Evolutionary conservation across 2,797 vertebrate species (phyloP).

Genomic region (Cetoscarus ocellatus): DNA sequence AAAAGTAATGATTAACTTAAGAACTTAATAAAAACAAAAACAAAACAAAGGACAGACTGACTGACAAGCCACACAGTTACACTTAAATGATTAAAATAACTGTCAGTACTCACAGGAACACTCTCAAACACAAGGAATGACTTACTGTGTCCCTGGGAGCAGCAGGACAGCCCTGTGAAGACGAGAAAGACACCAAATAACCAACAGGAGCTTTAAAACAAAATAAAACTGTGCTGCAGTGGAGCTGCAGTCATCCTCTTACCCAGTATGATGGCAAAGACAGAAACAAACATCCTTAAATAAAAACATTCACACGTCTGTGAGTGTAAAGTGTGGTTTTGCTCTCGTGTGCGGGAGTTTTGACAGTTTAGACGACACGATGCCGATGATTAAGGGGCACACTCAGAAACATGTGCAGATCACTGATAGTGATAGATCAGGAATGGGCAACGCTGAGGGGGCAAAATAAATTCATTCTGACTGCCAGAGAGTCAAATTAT

Average conservation of each 20-base stretch:
- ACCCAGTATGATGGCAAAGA: constrained; percentile 68
- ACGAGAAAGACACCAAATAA: constrained; percentile 10
- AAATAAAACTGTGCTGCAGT: neutral
- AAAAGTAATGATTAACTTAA: neutral
- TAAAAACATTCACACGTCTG: neutral
- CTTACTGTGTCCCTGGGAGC: constrained; percentile 62
- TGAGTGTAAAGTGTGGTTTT: neutral
- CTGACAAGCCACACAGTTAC: too few relatives aligned
- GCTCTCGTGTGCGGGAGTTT: neutral
- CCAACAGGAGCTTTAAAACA: neutral
- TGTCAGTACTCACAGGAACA: neutral
- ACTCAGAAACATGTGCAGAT: constrained; percentile 51
- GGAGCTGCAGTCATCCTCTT: constrained; percentile 36
- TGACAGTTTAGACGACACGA: constrained; percentile 5
- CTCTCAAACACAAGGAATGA: constrained; percentile 19
- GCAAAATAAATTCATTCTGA: too few relatives aligned
- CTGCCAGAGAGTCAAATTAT: too few relatives aligned
- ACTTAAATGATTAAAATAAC: neutral
- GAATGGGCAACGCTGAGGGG: too few relatives aligned
- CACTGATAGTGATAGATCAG: constrained; percentile 65
- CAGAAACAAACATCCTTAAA: constrained; percentile 51
- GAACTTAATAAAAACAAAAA: too few relatives aligned
- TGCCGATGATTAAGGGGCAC: neutral
- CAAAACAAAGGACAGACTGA: too few relatives aligned
- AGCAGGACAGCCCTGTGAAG: constrained; percentile 56